Evolutionary conservation across 2,888 invertebrate genomes (phyloP).

Genomic region (Sphaerophoria rueppellii): DNA sequence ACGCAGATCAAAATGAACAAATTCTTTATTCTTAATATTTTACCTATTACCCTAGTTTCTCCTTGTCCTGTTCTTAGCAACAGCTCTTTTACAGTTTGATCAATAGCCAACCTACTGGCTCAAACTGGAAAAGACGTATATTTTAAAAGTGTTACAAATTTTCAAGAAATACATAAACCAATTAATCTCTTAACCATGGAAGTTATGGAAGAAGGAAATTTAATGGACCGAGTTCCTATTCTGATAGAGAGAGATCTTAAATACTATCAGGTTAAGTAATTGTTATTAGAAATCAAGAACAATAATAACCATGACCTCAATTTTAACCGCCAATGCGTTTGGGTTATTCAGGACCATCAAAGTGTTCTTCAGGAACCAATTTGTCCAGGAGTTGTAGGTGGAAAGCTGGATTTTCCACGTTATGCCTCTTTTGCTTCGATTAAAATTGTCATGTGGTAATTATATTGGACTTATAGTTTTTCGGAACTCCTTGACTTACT

Average conservation of each 20-base stretch:
- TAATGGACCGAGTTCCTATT: slow-evolving; percentile 93
- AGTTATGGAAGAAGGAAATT: slow-evolving; percentile 94
- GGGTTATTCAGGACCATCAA: slow-evolving; percentile 84
- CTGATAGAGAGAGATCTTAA: slow-evolving; percentile 91
- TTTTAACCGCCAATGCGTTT: not conserved
- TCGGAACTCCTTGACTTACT: too few relatives aligned
- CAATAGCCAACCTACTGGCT: not conserved
- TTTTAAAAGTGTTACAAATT: not conserved
- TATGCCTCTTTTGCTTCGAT: slow-evolving; percentile 92
- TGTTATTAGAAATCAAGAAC: not conserved
- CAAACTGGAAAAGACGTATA: too few relatives aligned
- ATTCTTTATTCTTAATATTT: too few relatives aligned
- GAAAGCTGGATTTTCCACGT: slow-evolving; percentile 90
- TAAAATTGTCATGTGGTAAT: slow-evolving; percentile 90
- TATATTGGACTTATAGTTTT: not conserved
- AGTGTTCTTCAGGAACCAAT: slow-evolving; percentile 90
- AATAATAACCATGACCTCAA: not conserved
- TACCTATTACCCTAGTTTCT: too few relatives aligned
- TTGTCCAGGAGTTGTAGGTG: slow-evolving; percentile 91
- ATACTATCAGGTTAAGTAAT: slow-evolving; percentile 87
- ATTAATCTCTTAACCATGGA: slow-evolving; percentile 84
- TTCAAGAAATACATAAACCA: not conserved
- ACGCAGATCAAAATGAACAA: too few relatives aligned
- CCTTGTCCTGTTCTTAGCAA: too few relatives aligned
- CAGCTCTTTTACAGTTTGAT: slow-evolving; percentile 17